phyloP scores from a whole-genome alignment of 2,888 invertebrate genomes.

The Pollenia angustigena region DNA sequence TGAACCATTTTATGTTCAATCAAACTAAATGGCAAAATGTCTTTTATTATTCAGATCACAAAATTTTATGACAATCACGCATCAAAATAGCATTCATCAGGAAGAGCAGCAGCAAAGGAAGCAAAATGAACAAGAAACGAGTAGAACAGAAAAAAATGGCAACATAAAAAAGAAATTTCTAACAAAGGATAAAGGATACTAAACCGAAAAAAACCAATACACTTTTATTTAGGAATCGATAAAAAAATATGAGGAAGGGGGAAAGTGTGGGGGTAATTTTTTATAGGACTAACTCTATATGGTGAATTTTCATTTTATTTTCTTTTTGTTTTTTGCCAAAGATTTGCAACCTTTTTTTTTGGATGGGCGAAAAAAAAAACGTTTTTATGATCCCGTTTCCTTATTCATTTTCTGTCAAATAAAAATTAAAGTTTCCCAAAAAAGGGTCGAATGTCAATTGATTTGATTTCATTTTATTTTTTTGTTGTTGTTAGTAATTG shows the following conservation, averaged over 20 bases:
- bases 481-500: constrained; percentile 55
- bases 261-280: constrained; percentile 43
- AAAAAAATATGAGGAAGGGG: constrained; percentile 11
- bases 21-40: constrained; percentile 71
- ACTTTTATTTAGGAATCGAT: constrained; percentile 40
- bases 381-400: constrained; percentile 25
- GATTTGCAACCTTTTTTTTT: constrained; percentile 56
- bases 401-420: constrained; percentile 15
- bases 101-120: constrained; percentile 44
- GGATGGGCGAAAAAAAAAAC: constrained; percentile 62
- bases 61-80: constrained; percentile 74
- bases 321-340: constrained; percentile 25
- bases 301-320: constrained; percentile 47
- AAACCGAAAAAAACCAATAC: constrained; percentile 57
- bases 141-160: constrained; percentile 60
- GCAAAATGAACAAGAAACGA: constrained; percentile 19
- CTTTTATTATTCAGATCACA: constrained; percentile 72
- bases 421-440: constrained; percentile 20
- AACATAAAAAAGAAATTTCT: constrained; percentile 62
- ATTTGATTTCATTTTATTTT: constrained; percentile 72
- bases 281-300: constrained; percentile 31
- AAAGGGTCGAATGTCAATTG: constrained; percentile 76
- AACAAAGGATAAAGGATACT: constrained; percentile 71
- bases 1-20: constrained; percentile 72
- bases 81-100: constrained; percentile 73